Evolutionary conservation across 2,113 vertebrate genomes (phyloP).

Genomic region (Thamnophis sirtalis): DNA sequence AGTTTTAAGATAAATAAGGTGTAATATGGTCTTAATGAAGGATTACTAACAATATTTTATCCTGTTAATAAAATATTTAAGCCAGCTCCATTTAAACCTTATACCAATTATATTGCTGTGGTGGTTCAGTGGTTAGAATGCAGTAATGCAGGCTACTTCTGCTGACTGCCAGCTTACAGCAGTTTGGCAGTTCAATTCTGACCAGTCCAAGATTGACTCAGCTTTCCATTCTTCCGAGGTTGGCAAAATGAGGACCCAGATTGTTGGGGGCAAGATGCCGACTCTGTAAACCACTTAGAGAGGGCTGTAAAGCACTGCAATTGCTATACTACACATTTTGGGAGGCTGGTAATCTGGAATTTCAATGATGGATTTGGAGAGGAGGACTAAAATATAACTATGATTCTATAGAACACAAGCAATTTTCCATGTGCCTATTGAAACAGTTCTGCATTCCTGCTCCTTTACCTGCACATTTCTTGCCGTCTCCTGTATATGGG

Average conservation of each 20-base stretch:
- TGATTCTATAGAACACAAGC: background rate
- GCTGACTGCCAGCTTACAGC: no score
- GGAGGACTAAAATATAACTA: background rate
- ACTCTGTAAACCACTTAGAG: no score
- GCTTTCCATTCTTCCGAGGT: no score
- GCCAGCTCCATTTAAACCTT: background rate
- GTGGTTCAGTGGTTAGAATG: no score
- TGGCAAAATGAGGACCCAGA: no score
- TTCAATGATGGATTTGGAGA: background rate
- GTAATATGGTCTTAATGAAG: background rate
- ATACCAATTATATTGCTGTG: background rate
- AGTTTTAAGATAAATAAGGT: background rate
- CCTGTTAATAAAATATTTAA: background rate
- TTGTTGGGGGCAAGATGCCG: no score
- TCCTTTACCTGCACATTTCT: constrained; percentile 87
- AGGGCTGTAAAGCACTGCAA: no score
- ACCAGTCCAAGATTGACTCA: no score
- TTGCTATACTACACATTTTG: background rate
- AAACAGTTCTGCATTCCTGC: background rate
- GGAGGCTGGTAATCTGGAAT: background rate
- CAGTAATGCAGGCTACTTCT: no score
- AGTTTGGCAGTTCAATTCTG: no score
- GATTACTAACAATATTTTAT: background rate
- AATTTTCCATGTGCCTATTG: background rate
- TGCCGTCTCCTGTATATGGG: constrained; percentile 89